Evolutionary conservation across 2,888 invertebrate species (phyloP), one percentile per base, ranked within the genome.

Genomic region (Eupithecia inturbata): DNA sequence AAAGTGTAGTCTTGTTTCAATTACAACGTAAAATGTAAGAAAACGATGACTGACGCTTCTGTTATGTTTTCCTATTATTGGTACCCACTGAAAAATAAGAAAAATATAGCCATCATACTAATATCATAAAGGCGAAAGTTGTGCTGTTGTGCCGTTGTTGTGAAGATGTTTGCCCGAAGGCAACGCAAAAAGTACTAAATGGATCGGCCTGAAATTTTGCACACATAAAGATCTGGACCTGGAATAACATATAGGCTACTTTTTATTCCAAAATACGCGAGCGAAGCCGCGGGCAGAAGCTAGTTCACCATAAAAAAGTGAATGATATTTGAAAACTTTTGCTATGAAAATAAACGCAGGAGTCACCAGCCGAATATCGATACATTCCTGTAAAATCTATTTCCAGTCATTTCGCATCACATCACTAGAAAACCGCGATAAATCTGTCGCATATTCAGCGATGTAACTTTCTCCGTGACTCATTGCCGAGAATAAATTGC

Each of bases 381-480:
- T 36, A 63, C 41, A 28, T 5, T n/a, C 26, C 45, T 33, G 16
- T 60, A 39, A 41, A 64, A 26, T 26, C 49, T 68, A 41, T 68
- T 73, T 66, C 60, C 14, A 69, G 41, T 16, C 4, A 66, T 67
- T 68, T 63, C 28, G 6, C 22, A 67, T 66, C 79, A 71, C 91
- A 84, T 79, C 91, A 81, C 92, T 91, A 90, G 62, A 71, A 83
- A 88, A 89, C 89, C 89, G 82, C 93, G 90, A 94, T 94, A 94
- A 94, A 94, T 94, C 94, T 93, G 94, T 93, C 94, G 92, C 92
- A 92, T 93, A 93, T 94, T 94, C 94, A 93, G 91, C 93, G 91
- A 92, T 92, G 93, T 92, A 93, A 92, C 93, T 94, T 93, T 93
- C 93, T 92, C 91, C 86, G 85, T 91, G 92, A 92, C 87, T 94